Evolutionary conservation across 2,888 invertebrate species (phyloP).

Genomic region (Mongoloraphidia duomilia): DNA sequence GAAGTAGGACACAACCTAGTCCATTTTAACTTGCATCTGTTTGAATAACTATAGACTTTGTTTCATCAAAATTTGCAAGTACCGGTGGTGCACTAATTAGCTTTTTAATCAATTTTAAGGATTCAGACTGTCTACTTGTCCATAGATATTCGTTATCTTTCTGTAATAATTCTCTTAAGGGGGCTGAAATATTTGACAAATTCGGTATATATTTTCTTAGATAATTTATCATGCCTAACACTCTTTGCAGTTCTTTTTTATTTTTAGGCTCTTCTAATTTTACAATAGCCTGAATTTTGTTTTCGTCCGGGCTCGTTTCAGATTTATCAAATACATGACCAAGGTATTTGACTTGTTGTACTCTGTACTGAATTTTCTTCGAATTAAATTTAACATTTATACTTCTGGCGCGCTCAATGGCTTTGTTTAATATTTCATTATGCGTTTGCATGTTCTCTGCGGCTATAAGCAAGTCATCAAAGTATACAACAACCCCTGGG

Average conservation of each 20-base stretch:
- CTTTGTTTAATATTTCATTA: too few species aligned
- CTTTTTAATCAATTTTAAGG: constrained; percentile 8
- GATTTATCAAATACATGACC: constrained; percentile 9
- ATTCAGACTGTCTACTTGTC: constrained; percentile 6
- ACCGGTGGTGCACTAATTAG: constrained; percentile 8
- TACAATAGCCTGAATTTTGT: constrained; percentile 10
- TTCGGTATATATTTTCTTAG: constrained; percentile 13
- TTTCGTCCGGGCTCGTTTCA: constrained; percentile 11
- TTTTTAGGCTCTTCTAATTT: constrained; percentile 10
- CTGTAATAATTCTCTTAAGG: constrained; percentile 13
- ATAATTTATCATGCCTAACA: constrained; percentile 15
- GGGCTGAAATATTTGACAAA: constrained; percentile 10
- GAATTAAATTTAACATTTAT: too few species aligned
- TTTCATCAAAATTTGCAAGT: constrained; percentile 11
- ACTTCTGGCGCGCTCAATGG: too few species aligned
- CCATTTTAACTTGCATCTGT: too few species aligned
- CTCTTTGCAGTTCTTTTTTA: constrained; percentile 9
- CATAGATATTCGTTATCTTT: constrained; percentile 9
- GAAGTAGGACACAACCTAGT: constrained; percentile 13
- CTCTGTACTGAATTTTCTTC: too few species aligned
- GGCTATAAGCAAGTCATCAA: too few species aligned
- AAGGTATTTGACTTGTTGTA: too few species aligned
- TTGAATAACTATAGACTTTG: constrained; percentile 8
- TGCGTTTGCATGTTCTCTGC: too few species aligned
- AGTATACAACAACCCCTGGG: too few species aligned